Conservation (phyloP, 2,888 invertebrate species). For the Poecilobothrus nobilitatus region DNA sequence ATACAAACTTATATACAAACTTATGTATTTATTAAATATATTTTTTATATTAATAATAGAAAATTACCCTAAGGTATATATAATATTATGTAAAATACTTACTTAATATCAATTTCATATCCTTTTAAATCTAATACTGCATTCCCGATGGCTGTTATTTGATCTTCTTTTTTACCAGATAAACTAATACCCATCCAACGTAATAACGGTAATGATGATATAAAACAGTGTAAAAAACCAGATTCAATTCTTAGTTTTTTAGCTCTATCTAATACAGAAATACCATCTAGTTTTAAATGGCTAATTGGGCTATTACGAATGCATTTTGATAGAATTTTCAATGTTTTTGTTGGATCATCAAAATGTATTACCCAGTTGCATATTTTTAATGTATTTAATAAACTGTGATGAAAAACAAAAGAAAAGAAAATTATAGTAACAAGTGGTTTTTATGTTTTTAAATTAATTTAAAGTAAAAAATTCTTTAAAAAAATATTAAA, state of each 20-base stretch:
- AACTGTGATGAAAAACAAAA: slow-evolving; percentile 23
- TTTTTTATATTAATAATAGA: too few relatives aligned
- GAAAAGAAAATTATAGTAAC: not conserved
- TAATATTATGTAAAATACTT: slow-evolving; percentile 19
- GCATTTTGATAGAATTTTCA: slow-evolving; percentile 31
- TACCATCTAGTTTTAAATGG: slow-evolving; percentile 34
- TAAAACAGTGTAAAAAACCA: slow-evolving; percentile 30
- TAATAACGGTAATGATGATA: slow-evolving; percentile 29
- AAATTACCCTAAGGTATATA: not conserved
- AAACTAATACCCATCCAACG: slow-evolving; percentile 35
- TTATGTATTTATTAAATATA: too few relatives aligned
- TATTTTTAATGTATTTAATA: slow-evolving; percentile 33
- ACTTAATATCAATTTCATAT: slow-evolving; percentile 36
- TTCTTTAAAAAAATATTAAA: too few relatives aligned
- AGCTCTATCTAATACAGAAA: slow-evolving; percentile 31
- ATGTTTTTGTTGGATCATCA: slow-evolving; percentile 31
- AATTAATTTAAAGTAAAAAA: not conserved
- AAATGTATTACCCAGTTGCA: slow-evolving; percentile 36
- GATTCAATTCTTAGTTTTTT: slow-evolving; percentile 31
- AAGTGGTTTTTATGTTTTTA: not conserved
- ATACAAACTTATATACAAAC: too few relatives aligned
- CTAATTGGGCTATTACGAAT: slow-evolving; percentile 33
- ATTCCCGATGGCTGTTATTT: slow-evolving; percentile 32
- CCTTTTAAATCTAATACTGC: slow-evolving; percentile 33
- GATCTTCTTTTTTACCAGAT: slow-evolving; percentile 32